Percentiles rank a stretch among this genome's conserved stretches.
Conservation (phyloP, 2,888 invertebrate species). For the Hyposoter dolosus region DNA sequence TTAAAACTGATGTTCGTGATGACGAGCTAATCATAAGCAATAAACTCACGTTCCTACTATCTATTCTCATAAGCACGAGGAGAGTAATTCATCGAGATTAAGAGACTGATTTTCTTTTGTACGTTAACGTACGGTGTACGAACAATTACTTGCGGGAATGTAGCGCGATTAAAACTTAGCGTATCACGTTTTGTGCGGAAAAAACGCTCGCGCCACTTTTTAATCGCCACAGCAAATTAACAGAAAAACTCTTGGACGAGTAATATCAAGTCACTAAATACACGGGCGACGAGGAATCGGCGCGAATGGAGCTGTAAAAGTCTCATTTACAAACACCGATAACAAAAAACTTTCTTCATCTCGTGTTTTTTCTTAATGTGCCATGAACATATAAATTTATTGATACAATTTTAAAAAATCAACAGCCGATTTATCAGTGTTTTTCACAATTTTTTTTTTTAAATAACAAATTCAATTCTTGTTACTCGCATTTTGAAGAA, state of each 20-base stretch:
- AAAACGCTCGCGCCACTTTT: not conserved
- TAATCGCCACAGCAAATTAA: not conserved
- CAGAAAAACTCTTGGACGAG: not conserved
- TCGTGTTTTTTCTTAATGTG: not conserved
- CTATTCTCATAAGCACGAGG: not conserved
- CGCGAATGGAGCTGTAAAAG: not conserved
- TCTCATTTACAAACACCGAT: constrained; percentile 2
- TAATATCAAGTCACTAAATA: not conserved
- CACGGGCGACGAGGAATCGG: not conserved
- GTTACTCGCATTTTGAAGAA: too few species aligned
- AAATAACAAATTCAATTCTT: too few species aligned
- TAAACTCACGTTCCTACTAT: constrained; percentile 14
- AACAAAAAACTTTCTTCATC: not conserved
- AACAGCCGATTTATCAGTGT: too few species aligned
- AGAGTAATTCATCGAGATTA: constrained; percentile 27
- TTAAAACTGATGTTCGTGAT: constrained; percentile 10
- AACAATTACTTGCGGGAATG: constrained; percentile 11
- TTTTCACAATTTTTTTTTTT: too few species aligned
- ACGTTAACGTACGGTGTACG: not conserved
- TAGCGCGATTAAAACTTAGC: constrained; percentile 4
- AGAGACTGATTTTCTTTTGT: constrained; percentile 19
- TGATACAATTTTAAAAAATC: not conserved
- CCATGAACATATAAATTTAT: not conserved
- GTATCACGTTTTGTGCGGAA: not conserved
- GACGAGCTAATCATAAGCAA: constrained; percentile 22